Conservation (phyloP, 1,140 invertebrate genomes). For the Heliconius eleuchia region DNA sequence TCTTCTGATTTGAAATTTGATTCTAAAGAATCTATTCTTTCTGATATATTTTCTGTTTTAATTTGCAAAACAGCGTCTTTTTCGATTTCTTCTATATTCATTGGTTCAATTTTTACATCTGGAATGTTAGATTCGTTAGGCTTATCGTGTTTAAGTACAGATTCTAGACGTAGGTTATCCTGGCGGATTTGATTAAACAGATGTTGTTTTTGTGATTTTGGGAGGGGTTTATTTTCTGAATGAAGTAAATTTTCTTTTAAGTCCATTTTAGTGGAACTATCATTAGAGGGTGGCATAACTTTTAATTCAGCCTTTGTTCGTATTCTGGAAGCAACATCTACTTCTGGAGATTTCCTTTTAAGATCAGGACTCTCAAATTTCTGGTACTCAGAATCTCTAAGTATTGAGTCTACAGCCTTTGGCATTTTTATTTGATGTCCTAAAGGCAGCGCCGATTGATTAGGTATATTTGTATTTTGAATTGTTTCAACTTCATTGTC, state of each 20-base stretch:
- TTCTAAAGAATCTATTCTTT: slow-evolving; percentile 43
- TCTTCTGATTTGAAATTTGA: slow-evolving; percentile 57
- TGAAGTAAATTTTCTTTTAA: slow-evolving; percentile 34
- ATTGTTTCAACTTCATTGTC: slow-evolving; percentile 56
- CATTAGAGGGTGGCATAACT: slow-evolving; percentile 79
- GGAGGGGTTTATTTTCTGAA: slow-evolving; percentile 56
- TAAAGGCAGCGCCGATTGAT: slow-evolving; percentile 78
- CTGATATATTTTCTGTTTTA: slow-evolving; percentile 68
- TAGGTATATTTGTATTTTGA: slow-evolving; percentile 77
- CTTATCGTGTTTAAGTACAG: slow-evolving; percentile 70
- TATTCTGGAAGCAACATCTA: slow-evolving; percentile 86
- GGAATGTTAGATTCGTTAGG: slow-evolving; percentile 43
- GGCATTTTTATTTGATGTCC: slow-evolving; percentile 85
- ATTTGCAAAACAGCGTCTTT: slow-evolving; percentile 67
- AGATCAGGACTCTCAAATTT: slow-evolving; percentile 53
- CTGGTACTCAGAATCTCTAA: slow-evolving; percentile 60
- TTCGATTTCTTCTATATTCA: slow-evolving; percentile 77
- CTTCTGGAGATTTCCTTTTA: slow-evolving; percentile 68
- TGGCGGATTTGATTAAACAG: slow-evolving; percentile 76
- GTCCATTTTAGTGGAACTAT: slow-evolving; percentile 53
- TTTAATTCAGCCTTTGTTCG: slow-evolving; percentile 92
- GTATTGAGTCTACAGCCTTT: slow-evolving; percentile 82
- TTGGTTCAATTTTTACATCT: slow-evolving; percentile 73
- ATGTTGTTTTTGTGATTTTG: slow-evolving; percentile 75
- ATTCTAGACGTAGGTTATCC: slow-evolving; percentile 73